Conservation (phyloP, 2,113 vertebrate species). For the Trichomycterus rosablanca region DNA sequence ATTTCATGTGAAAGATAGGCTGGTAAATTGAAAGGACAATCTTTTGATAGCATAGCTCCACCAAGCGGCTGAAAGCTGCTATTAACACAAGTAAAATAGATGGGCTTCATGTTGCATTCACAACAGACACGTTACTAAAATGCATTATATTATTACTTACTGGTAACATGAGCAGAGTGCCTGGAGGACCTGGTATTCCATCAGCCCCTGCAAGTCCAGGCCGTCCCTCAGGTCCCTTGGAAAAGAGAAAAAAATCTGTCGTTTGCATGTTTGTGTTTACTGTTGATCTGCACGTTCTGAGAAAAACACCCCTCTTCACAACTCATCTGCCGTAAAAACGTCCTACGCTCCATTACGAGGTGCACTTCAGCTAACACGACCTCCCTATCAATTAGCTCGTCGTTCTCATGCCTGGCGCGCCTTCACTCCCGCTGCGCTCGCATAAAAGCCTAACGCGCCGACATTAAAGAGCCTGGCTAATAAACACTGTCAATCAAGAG, state of each 20-base stretch:
- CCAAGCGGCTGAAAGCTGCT: conserved; percentile 57
- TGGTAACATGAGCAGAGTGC: conserved; percentile 85
- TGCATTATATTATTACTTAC: conserved; percentile 57
- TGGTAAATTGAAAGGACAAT: conserved; percentile 11
- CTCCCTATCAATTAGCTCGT: conserved; percentile 24
- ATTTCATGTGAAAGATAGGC: conserved; percentile 4
- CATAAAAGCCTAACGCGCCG: conserved; percentile 13
- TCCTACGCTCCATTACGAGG: conserved; percentile 22
- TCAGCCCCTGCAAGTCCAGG: conserved; percentile 78
- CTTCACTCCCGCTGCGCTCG: not conserved
- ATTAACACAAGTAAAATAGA: no score
- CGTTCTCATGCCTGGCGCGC: not conserved
- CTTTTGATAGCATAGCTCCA: conserved; percentile 60
- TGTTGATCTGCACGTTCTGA: not conserved
- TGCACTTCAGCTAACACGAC: conserved; percentile 9
- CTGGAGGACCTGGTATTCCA: conserved; percentile 79
- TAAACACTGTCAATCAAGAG: conserved; percentile 28
- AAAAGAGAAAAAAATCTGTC: not conserved
- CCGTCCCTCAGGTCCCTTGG: conserved; percentile 78
- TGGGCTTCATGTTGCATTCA: no score
- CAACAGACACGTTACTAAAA: no score
- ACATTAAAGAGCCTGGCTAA: conserved; percentile 21
- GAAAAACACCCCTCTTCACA: not conserved
- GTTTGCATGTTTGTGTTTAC: not conserved
- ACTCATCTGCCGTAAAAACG: conserved; percentile 29